These are phyloP conservation scores for Choloepus hoffmanni DNA, from an alignment of 2,113 vertebrate genomes.

Conservation along the genomic window DNA sequence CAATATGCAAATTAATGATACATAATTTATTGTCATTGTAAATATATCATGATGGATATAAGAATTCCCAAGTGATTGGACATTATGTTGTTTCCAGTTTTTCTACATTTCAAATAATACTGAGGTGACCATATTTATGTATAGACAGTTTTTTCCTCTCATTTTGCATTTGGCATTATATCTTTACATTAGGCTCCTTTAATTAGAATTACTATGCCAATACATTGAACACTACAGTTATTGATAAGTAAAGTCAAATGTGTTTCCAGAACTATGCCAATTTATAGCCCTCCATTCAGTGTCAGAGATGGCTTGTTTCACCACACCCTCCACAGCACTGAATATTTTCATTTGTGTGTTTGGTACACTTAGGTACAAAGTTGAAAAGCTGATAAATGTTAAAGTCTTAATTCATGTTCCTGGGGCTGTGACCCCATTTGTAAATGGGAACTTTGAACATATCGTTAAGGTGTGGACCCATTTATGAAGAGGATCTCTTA, in stretches of 20 bases:
- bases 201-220: not conserved
- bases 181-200: not conserved
- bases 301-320: not conserved
- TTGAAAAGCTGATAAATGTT: not conserved
- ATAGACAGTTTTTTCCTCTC: not conserved
- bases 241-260: not conserved
- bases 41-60: not conserved
- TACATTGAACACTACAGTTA: not conserved
- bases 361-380: not conserved
- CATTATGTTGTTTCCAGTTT: not conserved
- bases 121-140: not conserved
- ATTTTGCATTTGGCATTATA: not conserved
- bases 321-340: not conserved
- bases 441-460: no score
- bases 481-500: no score
- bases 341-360: not conserved
- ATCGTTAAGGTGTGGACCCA: no score
- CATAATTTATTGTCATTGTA: not conserved
- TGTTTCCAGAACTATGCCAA: not conserved
- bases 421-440: no score
- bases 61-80: not conserved
- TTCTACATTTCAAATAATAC: not conserved
- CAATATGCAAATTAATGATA: not conserved
- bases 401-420: no score
- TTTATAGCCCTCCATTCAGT: not conserved